A percentile compares a stretch with the other conserved stretches of the same genome.
Conservation (phyloP, 2,797 vertebrate species). For the Cirrhinus mrigala region DNA sequence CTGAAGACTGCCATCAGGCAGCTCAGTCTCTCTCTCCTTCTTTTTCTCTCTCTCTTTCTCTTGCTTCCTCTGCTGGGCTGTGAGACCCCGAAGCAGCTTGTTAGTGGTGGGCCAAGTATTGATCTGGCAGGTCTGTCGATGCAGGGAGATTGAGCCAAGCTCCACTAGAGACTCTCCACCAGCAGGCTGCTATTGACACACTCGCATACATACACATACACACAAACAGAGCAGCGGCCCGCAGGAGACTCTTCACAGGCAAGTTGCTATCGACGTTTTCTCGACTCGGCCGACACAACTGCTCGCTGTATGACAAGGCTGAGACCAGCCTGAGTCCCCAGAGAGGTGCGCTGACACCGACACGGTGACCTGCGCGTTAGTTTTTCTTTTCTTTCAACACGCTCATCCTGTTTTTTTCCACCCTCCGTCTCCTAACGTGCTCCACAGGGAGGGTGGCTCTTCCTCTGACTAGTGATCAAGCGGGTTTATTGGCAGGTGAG, state of each 20-base stretch:
- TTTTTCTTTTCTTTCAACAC: constrained; percentile 97
- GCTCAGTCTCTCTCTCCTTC: constrained; percentile 77
- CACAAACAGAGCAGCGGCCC: constrained; percentile 89
- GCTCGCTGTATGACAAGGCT: constrained; percentile 96
- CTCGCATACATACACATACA: constrained; percentile 53
- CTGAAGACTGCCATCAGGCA: constrained; percentile 31
- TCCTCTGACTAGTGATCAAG: constrained; percentile 89
- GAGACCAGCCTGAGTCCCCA: constrained; percentile 88
- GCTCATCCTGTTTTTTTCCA: constrained; percentile 69
- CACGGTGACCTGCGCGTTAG: constrained; percentile 86
- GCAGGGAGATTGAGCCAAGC: constrained; percentile 99
- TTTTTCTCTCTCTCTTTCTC: constrained; percentile 82
- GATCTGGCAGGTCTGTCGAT: constrained; percentile 99
- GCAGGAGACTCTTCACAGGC: constrained; percentile 97
- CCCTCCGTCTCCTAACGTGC: constrained; percentile 63
- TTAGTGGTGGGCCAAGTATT: constrained; percentile 99
- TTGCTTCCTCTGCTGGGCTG: constrained; percentile 86
- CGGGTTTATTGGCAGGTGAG: constrained; percentile 88
- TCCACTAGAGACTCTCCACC: constrained; percentile 98
- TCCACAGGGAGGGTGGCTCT: constrained; percentile 74
- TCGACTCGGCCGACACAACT: constrained; percentile 75
- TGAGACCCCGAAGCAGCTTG: constrained; percentile 99
- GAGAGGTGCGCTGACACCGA: constrained; percentile 88
- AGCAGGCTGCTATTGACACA: constrained; percentile 97
- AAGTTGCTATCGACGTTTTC: constrained; percentile 97